Base-by-base conservation (phyloP, 2,797 vertebrate genomes). In the Pseudochaenichthys georgianus region DNA sequence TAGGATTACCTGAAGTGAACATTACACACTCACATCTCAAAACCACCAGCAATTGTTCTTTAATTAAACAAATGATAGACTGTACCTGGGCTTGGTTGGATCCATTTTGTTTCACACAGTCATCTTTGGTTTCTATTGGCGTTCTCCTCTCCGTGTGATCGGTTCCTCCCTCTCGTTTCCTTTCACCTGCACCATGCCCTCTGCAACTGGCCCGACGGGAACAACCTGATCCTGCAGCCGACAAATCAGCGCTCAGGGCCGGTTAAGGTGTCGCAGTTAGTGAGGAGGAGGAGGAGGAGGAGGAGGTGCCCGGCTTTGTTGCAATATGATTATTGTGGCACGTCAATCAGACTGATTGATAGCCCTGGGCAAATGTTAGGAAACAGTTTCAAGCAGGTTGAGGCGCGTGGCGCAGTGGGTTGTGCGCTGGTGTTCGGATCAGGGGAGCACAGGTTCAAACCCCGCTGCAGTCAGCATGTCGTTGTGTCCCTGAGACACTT, bases 41-140 rank as follows among this genome's bases (percentile, higher is more conserved):
- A 47, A 71, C 31, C 4, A 28, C 0, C 54, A 38, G 1, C 12
- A 54, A 16, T 48, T 23, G 2, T 38, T 15, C 57, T 66, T 41
- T 16, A 69, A 54, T 19, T 11, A 28, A 13, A 28, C 70, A 53
- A 82, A 85, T 64, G 2, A 57, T n/a, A 54, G 50, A 38, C n/a
- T 68, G 88, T 92, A 95, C 95, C 94, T 94, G 90, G 43, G 73
- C 78, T 91, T 90, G 59, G 47, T 59, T 72, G 84, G 47, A 86
- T 94, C 92, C 93, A 93, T 95, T 82, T 87, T 87, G 89, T 81
- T 87, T 93, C 82, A 91, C 73, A 54, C 78, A 75, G 73, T 86
- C 94, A 95, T 95, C 73, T 91, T 93, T 84, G 69, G 80, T 90
- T 91, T 90, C 83, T 90, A 21, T 84, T 70, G 53, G 68, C 65